phyloP scores from a whole-genome alignment of 2,113 vertebrate genomes.

The Paraplagusia blochii region DNA sequence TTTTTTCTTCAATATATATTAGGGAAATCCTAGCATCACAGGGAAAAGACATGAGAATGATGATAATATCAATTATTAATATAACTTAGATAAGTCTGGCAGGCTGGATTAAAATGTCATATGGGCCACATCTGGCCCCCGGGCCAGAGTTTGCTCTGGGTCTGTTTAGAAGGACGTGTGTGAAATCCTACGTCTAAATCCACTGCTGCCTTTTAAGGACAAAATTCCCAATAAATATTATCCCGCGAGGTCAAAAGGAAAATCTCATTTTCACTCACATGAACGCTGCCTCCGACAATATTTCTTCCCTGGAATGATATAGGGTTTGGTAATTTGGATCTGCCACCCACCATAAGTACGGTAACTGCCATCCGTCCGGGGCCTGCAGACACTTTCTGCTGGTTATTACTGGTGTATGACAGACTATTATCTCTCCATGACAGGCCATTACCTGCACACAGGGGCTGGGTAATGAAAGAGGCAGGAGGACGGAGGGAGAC shows the following conservation, averaged over 20 bases:
- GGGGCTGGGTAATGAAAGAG: constrained; percentile 63
- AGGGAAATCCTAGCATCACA: too few species aligned
- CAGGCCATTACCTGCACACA: constrained; percentile 67
- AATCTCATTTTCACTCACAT: constrained; percentile 16
- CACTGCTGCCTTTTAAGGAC: neutral
- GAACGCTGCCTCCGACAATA: constrained; percentile 12
- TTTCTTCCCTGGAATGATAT: constrained; percentile 25
- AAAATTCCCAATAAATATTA: constrained; percentile 8
- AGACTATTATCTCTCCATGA: constrained; percentile 65
- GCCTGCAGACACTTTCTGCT: constrained; percentile 38
- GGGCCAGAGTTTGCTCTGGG: too few species aligned
- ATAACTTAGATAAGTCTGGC: too few species aligned
- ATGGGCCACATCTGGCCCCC: too few species aligned
- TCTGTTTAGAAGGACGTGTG: too few species aligned
- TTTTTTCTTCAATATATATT: too few species aligned
- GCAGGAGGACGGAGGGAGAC: constrained; percentile 54
- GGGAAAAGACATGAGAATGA: too few species aligned
- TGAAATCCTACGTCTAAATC: neutral
- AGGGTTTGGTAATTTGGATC: constrained; percentile 26
- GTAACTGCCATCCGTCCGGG: constrained; percentile 40
- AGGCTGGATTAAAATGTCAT: too few species aligned
- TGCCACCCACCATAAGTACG: constrained; percentile 32
- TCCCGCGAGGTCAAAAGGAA: neutral
- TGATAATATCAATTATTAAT: too few species aligned
- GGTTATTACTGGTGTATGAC: constrained; percentile 64